These are phyloP conservation scores for Parnassius smintheus DNA, from an alignment of 2,888 invertebrate genomes.

Conservation along the genomic window DNA sequence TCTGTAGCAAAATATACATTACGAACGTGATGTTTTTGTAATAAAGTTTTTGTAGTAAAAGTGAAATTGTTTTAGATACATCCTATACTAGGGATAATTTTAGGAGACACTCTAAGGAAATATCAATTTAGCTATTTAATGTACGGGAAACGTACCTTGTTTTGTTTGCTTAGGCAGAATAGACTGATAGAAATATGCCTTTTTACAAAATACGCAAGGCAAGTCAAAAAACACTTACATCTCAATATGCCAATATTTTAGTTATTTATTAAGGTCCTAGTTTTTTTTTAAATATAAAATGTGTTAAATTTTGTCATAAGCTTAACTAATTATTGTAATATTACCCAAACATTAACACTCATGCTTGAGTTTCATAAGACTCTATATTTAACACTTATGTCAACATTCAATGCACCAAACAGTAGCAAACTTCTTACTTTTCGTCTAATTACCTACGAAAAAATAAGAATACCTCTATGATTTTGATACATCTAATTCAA, in stretches of 20 bases:
- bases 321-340: no score
- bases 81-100: not conserved
- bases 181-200: not conserved
- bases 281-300: not conserved
- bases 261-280: not conserved
- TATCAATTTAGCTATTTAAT: conserved; percentile 9
- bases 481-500: conserved; percentile 24
- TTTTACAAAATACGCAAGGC: conserved; percentile 10
- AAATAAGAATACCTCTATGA: conserved; percentile 5
- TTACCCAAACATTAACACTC: not conserved
- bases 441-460: conserved; percentile 12
- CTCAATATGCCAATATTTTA: conserved; percentile 9
- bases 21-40: conserved; percentile 15
- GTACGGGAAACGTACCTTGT: conserved; percentile 19
- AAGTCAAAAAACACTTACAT: conserved; percentile 9
- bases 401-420: not conserved
- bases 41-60: conserved; percentile 5
- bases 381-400: not conserved
- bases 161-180: conserved; percentile 15
- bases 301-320: not conserved
- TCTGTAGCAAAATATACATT: conserved; percentile 21
- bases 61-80: conserved; percentile 3
- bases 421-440: not conserved
- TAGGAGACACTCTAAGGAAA: conserved; percentile 1
- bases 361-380: conserved; percentile 7